These are phyloP conservation scores for Himantopus leucocephalus DNA, from an alignment of 2,113 vertebrate genomes.

Conservation along the genomic window DNA sequence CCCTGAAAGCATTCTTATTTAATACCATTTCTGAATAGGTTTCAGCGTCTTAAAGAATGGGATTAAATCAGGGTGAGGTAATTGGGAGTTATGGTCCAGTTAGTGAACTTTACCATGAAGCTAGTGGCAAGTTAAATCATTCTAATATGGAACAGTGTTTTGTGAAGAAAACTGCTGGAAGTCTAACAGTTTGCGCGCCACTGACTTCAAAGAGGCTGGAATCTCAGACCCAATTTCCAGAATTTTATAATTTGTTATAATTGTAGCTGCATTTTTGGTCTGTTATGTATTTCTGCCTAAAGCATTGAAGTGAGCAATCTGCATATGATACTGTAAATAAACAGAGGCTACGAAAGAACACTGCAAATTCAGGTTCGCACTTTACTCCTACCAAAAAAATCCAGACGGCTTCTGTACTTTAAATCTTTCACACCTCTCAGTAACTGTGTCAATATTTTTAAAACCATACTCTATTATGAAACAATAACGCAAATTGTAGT, in stretches of 20 bases:
- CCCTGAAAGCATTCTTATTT: background rate
- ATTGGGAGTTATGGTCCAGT: constrained; percentile 7
- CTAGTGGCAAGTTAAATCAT: constrained; percentile 20
- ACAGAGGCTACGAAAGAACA: background rate
- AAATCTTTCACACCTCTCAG: constrained; percentile 2
- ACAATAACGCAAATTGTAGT: background rate
- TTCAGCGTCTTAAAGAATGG: background rate
- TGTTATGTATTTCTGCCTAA: background rate
- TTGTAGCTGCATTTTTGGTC: background rate
- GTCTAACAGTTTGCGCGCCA: background rate
- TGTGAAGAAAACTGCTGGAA: constrained; percentile 41
- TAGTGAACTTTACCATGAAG: background rate
- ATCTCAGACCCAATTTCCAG: background rate
- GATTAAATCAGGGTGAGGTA: constrained; percentile 13
- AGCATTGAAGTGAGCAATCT: background rate
- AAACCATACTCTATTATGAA: background rate
- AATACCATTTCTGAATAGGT: background rate
- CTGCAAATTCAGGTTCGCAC: background rate
- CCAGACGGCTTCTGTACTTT: background rate
- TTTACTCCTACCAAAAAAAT: background rate
- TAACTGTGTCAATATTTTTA: background rate
- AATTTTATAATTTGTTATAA: constrained; percentile 31
- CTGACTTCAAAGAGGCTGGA: constrained; percentile 28
- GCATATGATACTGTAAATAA: constrained; percentile 6
- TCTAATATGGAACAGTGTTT: background rate